Evolutionary conservation across 2,113 vertebrate genomes (phyloP).

Genomic region (Myodes glareolus): DNA sequence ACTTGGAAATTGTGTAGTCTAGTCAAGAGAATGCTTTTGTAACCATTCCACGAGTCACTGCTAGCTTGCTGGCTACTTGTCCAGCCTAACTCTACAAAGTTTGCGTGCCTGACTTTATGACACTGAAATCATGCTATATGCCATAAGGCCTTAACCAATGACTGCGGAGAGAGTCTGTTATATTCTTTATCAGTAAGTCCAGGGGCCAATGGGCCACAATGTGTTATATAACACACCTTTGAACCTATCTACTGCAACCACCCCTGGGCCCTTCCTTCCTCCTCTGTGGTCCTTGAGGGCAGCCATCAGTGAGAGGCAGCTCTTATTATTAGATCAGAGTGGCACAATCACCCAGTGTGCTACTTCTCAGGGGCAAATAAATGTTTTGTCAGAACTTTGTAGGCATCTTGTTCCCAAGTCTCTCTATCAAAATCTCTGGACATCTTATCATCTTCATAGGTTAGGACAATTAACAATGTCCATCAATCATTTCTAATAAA

Average conservation of each 20-base stretch:
- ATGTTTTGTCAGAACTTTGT: neutral
- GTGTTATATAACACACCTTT: neutral
- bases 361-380: neutral
- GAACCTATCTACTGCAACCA: neutral
- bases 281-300: neutral
- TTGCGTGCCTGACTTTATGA: neutral
- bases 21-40: neutral
- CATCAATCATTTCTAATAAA: neutral
- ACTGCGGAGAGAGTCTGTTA: neutral
- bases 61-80: neutral
- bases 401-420: neutral
- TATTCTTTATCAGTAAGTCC: neutral
- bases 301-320: neutral
- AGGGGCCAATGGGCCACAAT: neutral
- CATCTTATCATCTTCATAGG: neutral
- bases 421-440: neutral
- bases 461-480: neutral
- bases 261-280: neutral
- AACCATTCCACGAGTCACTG: neutral
- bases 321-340: neutral
- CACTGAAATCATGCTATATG: neutral
- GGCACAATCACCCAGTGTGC: neutral
- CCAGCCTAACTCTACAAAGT: neutral
- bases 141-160: neutral
- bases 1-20: neutral